Base-by-base conservation (phyloP, 2,797 vertebrate species). In the Liasis olivaceus region DNA sequence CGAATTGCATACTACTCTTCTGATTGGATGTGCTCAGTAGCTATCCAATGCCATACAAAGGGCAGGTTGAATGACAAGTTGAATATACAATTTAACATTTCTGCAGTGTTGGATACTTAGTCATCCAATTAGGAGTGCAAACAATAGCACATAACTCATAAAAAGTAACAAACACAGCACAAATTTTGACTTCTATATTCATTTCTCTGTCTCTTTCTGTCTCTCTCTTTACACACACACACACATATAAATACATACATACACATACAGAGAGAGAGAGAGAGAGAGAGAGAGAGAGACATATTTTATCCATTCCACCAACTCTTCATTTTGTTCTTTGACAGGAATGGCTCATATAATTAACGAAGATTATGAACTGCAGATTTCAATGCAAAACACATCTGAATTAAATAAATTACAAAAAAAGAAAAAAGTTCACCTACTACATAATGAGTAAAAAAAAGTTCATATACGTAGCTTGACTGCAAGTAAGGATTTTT, bases 81-180 rank as follows among this genome's bases (percentile, higher is more conserved):
- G 95, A 96, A 95, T 85, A 88, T 93, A 91, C 93, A 89, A 94
- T 90, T 95, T 92, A 90, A 88, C 95, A 92, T 97, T 96, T 96
- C 95, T 96, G 94, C 96, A 94, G 93, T 69, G 93, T 96, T 95
- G 93, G 95, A 96, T 95, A 95, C 95, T 95, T 96, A 95, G 95
- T 96, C 93, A 96, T 94, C 93, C 94, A 94, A 91, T 96, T 95
- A 96, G 72, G 95, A 94, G 94, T 87, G 96, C 94, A 90, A 92
- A 77, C 95, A 0, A 0, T 95, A 87, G 89, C 93, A 93, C 92
- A 88, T 94, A 93, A 94, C 91, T 91, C 94, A 91, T 86, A 95
- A 94, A 81, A 94, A 95, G 90, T 91, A 96, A 93, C 94, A 88
- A 96, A 96, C 94, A 92, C 95, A 95, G 94, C 58, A 94, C 94